Evolutionary conservation across 2,113 vertebrate species (phyloP), one percentile per base, ranked within the genome.

Genomic region (Silurus meridionalis): DNA sequence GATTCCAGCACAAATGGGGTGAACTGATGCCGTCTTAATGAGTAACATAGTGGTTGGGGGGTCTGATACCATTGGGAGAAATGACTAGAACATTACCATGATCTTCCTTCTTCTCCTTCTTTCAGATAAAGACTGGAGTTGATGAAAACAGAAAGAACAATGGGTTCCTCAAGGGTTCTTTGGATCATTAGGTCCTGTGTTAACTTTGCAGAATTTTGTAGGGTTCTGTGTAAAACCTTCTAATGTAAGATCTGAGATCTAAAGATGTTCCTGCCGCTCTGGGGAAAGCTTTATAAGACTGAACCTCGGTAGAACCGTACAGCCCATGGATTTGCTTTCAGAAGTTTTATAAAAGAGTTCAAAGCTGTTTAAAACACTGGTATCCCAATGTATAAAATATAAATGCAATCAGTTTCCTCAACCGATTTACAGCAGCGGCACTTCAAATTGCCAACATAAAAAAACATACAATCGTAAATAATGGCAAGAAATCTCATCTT

Each of bases 71-170:
- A 71, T 74, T 13, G 55, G 79, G 14, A 84, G 25, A 21, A 81
- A 74, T 67, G 72, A 82, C 48, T 46, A 83, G 61, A 83, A 85
- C 61, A 78, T 60, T 21, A 67, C 14, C 48, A 83, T 28, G 8
- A 71, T 25, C 52, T 60, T 85, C 37, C 25, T 77, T 63, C 66
- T 46, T 85, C 69, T 82, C 6, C 3, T 37, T 28, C 74, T 50
- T 37, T 77, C 71, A 57, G 60, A 60, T 55, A 28, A 60, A 79
- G 60, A 55, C 14, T 13, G 58, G 52, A 8, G 80, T 83, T 72
- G 71, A 80, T 66, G 72, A 83, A 72, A 75, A 52, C 25, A 15
- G 61, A 85, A 63, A 50, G 28, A 67, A 28, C 64, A 46, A 50
- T 21, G 19, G 37, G 46, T 50, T 74, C 71, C 71, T 74, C 19